Evolutionary conservation across 2,797 vertebrate genomes (phyloP).

Genomic region (Chiroxiphia lanceolata): DNA sequence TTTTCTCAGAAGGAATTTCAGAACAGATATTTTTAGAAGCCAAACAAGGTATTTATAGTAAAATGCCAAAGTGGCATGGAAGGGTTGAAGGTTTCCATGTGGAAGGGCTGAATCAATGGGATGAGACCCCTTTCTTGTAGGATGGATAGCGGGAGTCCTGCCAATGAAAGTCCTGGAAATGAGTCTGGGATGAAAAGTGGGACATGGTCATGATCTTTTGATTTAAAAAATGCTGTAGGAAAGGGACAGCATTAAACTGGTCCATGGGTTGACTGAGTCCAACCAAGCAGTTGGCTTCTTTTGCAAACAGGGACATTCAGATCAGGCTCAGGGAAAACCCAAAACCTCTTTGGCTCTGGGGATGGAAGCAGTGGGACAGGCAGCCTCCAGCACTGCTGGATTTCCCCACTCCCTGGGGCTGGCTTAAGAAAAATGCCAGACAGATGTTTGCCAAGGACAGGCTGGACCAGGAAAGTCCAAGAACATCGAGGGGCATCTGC

Average conservation of each 20-base stretch:
- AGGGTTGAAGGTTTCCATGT: neutral
- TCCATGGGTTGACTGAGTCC: neutral
- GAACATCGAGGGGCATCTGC: fast-evolving
- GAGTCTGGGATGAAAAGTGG: neutral
- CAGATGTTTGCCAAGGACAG: neutral
- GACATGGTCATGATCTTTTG: fast-evolving
- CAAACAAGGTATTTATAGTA: neutral
- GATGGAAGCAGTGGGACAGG: neutral
- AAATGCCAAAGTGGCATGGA: neutral
- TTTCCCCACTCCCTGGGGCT: neutral
- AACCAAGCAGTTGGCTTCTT: neutral
- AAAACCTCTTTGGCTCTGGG: neutral
- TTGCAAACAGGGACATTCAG: neutral
- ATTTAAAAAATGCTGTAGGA: neutral
- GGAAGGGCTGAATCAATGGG: neutral
- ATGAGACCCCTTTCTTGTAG: neutral
- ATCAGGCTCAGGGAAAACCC: neutral
- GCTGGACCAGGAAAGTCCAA: neutral
- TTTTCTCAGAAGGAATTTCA: neutral
- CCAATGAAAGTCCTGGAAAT: neutral
- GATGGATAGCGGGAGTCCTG: neutral
- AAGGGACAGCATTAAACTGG: neutral
- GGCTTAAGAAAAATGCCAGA: neutral
- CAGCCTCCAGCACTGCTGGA: neutral
- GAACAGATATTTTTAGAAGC: neutral